phyloP scores from a whole-genome alignment of 2,113 vertebrate species.

The Lethenteron reissneri region DNA sequence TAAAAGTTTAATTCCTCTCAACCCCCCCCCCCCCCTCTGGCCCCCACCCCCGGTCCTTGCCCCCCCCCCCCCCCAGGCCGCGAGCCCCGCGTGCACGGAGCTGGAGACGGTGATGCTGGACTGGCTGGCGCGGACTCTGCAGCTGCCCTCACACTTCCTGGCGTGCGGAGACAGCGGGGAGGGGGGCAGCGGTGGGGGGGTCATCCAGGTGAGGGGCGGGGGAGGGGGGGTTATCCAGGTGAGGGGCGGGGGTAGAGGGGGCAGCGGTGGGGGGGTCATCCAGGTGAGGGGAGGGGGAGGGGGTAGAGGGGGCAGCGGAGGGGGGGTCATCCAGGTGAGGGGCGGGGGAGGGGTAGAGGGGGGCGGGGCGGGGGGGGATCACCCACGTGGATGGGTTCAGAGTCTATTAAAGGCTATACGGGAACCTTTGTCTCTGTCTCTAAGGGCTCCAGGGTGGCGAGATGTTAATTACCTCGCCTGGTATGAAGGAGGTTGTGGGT shows the following conservation, averaged over 20 bases:
- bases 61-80: constrained; percentile 25
- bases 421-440: too few relatives aligned
- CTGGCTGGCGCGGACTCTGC: constrained; percentile 79
- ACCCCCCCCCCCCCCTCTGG: too few relatives aligned
- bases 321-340: constrained; percentile 76
- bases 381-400: constrained; percentile 49
- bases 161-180: constrained; percentile 38
- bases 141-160: constrained; percentile 55
- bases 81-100: constrained; percentile 81
- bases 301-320: constrained; percentile 24
- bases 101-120: constrained; percentile 84
- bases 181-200: constrained; percentile 15
- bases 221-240: too few relatives aligned
- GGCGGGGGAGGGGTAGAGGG: not conserved
- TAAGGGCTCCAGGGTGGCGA: too few relatives aligned
- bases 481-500: not conserved
- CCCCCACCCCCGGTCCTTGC: too few relatives aligned
- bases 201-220: too few relatives aligned
- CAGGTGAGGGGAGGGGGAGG: constrained; percentile 44
- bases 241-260: too few relatives aligned
- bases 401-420: too few relatives aligned
- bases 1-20: too few relatives aligned
- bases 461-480: too few relatives aligned
- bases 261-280: too few relatives aligned
- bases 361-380: constrained; percentile 44